These are phyloP conservation scores for Microplitis manilae DNA, from an alignment of 2,888 invertebrate species.

Conservation along the genomic window DNA sequence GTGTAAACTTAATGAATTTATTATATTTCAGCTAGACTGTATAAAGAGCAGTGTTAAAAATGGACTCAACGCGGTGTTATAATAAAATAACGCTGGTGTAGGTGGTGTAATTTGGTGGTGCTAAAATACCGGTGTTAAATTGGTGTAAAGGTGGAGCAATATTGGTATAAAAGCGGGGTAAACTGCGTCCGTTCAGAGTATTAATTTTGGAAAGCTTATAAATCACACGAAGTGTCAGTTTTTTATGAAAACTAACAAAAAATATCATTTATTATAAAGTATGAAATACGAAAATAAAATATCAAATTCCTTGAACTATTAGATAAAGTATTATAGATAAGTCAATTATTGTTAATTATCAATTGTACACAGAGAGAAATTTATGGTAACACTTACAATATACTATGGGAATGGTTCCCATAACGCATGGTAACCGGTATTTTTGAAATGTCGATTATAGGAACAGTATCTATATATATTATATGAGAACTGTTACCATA, in stretches of 20 bases:
- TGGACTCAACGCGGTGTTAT: too few species aligned
- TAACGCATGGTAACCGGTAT: too few species aligned
- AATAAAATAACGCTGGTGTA: neutral
- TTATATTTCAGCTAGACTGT: neutral
- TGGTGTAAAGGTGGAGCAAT: neutral
- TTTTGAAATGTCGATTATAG: too few species aligned
- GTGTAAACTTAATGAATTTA: neutral
- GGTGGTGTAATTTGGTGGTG: neutral
- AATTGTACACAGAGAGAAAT: too few species aligned
- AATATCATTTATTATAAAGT: neutral
- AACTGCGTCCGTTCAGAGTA: neutral
- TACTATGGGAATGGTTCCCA: too few species aligned
- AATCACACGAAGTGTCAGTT: neutral
- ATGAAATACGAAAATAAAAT: neutral
- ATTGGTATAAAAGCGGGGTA: neutral
- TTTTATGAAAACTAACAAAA: neutral
- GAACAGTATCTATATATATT: too few species aligned
- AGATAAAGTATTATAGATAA: too few species aligned
- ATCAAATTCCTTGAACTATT: too few species aligned
- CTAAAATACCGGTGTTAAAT: neutral
- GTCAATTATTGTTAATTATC: too few species aligned
- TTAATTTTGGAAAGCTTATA: neutral
- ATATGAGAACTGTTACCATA: too few species aligned
- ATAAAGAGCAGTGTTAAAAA: too few species aligned
- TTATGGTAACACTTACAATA: too few species aligned